A percentile compares a stretch with the other conserved stretches of the same genome.
These are phyloP conservation scores for Oxyruncus cristatus DNA, from an alignment of 2,113 vertebrate species.

Conservation along the genomic window DNA sequence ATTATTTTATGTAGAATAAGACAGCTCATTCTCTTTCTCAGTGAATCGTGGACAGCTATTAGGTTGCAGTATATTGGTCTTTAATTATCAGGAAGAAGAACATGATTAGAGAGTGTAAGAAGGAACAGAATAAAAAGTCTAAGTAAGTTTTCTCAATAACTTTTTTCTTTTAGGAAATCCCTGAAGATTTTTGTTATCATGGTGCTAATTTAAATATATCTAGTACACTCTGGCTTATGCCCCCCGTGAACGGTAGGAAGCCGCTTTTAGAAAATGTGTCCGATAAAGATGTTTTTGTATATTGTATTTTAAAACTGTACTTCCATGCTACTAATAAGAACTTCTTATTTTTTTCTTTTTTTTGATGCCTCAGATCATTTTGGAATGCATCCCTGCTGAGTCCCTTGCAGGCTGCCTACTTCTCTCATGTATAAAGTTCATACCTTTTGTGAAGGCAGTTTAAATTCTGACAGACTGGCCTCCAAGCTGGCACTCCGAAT, in stretches of 20 bases:
- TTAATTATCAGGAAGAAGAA: slow-evolving; percentile 14
- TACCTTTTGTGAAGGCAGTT: neutral
- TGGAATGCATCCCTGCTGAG: neutral
- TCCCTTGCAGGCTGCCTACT: neutral
- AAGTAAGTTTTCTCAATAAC: neutral
- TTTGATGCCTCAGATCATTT: neutral
- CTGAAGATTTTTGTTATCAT: neutral
- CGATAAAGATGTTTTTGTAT: neutral
- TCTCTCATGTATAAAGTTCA: slow-evolving; percentile 49
- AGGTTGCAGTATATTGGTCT: neutral
- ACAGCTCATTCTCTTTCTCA: slow-evolving; percentile 13
- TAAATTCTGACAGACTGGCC: slow-evolving; percentile 41
- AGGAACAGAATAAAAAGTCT: neutral
- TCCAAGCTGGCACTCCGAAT: slow-evolving; percentile 30
- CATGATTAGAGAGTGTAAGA: neutral
- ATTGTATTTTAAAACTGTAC: neutral
- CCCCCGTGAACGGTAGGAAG: neutral
- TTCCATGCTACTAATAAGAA: neutral
- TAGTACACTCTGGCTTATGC: neutral
- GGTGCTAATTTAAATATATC: neutral
- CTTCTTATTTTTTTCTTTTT: neutral
- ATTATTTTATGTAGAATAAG: neutral
- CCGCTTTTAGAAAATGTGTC: neutral
- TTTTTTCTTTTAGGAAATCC: neutral
- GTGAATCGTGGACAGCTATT: neutral